Percentiles rank a stretch among this genome's conserved stretches.
These are phyloP conservation scores for Ficedula albicollis DNA, from an alignment of 2,797 vertebrate genomes.

Conservation along the genomic window DNA sequence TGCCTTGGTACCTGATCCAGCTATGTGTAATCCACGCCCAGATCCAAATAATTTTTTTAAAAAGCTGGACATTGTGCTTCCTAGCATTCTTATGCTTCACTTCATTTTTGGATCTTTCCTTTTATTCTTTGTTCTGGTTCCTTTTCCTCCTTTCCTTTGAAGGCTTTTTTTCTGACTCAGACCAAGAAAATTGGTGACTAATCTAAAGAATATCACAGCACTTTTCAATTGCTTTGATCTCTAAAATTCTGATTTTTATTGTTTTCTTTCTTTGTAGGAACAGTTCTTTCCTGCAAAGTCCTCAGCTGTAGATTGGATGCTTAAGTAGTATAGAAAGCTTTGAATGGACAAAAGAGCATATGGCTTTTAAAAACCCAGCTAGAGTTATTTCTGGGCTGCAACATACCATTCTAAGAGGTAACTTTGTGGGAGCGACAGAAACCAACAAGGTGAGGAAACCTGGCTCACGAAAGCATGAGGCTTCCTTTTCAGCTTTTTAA, in stretches of 20 bases:
- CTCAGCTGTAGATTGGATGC: background rate
- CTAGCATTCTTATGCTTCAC: background rate
- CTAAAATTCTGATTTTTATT: background rate
- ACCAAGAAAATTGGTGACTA: background rate
- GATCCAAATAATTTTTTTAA: background rate
- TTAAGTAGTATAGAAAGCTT: background rate
- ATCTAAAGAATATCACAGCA: background rate
- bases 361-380: background rate
- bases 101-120: background rate
- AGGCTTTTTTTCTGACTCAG: background rate
- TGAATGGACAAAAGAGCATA: background rate
- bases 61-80: background rate
- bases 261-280: background rate
- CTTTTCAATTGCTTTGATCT: background rate
- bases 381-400: constrained; percentile 3
- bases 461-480: background rate
- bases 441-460: constrained; percentile 6
- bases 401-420: background rate
- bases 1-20: background rate
- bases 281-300: background rate
- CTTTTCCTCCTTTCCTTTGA: background rate
- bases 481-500: background rate
- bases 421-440: constrained; percentile 1
- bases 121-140: background rate
- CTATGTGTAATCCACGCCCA: background rate